These are phyloP conservation scores for Pteropus alecto DNA, from an alignment of 2,113 vertebrate genomes.

Conservation along the genomic window DNA sequence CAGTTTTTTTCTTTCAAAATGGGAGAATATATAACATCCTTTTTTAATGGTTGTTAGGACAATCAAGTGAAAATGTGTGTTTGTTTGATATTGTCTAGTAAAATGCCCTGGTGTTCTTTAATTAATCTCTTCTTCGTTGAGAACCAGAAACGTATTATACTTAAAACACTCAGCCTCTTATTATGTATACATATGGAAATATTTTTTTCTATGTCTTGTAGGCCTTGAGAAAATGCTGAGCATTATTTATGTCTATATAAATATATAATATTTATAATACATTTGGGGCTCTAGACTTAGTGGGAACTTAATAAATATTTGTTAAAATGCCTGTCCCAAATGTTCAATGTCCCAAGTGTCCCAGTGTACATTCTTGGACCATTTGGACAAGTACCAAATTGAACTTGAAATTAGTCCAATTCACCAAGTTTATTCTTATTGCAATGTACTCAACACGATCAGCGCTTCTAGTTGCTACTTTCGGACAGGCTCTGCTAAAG, in stretches of 20 bases:
- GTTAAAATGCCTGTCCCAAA: neutral
- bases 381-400: neutral
- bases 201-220: neutral
- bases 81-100: neutral
- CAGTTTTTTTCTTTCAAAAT: neutral
- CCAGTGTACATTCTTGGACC: neutral
- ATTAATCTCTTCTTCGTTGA: neutral
- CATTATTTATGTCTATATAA: neutral
- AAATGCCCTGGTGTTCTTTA: neutral
- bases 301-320: constrained; percentile 2
- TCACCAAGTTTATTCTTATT: neutral
- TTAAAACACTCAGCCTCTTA: neutral
- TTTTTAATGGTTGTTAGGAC: neutral
- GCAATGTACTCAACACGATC: neutral
- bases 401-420: neutral
- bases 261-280: neutral
- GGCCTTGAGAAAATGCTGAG: neutral
- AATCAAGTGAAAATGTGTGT: neutral
- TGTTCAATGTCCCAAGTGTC: neutral
- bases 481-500: neutral
- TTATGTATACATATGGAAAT: neutral
- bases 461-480: neutral
- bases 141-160: neutral
- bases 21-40: neutral
- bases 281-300: neutral